phyloP scores from a whole-genome alignment of 2,797 vertebrate genomes.

The Apogon talboti region DNA sequence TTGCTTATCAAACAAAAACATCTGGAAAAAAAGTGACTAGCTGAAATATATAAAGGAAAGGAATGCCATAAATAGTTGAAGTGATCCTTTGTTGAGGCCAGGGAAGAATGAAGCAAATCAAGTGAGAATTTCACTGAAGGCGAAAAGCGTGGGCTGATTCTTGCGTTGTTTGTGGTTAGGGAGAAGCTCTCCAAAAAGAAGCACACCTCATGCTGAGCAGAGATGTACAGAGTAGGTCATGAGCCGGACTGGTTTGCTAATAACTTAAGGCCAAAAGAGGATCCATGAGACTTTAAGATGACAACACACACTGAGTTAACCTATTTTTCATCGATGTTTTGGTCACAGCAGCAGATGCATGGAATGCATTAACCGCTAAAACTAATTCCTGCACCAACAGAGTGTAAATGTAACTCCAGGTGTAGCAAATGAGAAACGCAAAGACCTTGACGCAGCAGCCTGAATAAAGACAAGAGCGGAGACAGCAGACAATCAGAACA shows the following conservation, averaged over 20 bases:
- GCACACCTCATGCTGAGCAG: slow-evolving; percentile 34
- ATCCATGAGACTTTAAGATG: slow-evolving; percentile 19
- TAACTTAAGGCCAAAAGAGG: slow-evolving; percentile 33
- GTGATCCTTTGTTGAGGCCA: slow-evolving; percentile 12
- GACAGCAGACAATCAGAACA: slow-evolving; percentile 36
- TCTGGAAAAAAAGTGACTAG: slow-evolving; percentile 12
- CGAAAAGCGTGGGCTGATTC: slow-evolving; percentile 31
- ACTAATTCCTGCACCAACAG: slow-evolving; percentile 3
- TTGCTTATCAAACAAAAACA: slow-evolving; percentile 30
- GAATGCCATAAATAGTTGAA: slow-evolving; percentile 22
- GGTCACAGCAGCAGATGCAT: slow-evolving; percentile 4
- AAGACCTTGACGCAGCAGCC: slow-evolving; percentile 23
- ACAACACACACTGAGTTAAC: slow-evolving; percentile 8
- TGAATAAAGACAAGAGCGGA: slow-evolving; percentile 31
- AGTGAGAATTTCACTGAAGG: slow-evolving; percentile 44
- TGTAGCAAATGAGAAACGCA: slow-evolving; percentile 13
- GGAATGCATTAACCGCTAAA: not conserved
- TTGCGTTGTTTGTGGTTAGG: slow-evolving; percentile 8
- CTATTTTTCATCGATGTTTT: not conserved
- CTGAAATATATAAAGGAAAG: slow-evolving; percentile 8
- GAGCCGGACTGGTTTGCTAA: slow-evolving; percentile 36
- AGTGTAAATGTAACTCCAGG: slow-evolving; percentile 4
- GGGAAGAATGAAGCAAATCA: slow-evolving; percentile 35
- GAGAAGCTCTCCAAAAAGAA: slow-evolving; percentile 31
- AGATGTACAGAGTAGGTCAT: slow-evolving; percentile 29